phyloP scores from a whole-genome alignment of 2,888 invertebrate species.

The Drosophila sordidapex region DNA sequence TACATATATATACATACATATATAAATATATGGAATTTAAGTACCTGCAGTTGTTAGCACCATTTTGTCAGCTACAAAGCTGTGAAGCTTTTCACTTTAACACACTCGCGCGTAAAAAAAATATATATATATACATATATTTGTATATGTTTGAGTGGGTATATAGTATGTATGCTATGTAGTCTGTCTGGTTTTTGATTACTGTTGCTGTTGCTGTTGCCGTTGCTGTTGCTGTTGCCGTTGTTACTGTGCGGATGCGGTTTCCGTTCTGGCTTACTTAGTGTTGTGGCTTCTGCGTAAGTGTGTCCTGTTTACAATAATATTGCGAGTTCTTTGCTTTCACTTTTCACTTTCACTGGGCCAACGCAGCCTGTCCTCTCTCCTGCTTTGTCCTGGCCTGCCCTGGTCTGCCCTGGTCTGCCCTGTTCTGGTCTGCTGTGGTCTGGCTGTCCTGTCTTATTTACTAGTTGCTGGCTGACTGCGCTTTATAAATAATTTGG shows the following conservation, averaged over 20 bases:
- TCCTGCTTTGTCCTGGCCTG: not conserved
- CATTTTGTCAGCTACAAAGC: slow-evolving; percentile 61
- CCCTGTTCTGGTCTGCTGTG: not conserved
- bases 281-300: slow-evolving; percentile 19
- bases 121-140: slow-evolving; percentile 6
- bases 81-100: slow-evolving; percentile 55
- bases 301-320: slow-evolving; percentile 36
- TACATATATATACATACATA: not conserved
- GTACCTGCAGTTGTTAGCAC: slow-evolving; percentile 78
- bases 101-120: slow-evolving; percentile 59
- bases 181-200: slow-evolving; percentile 34
- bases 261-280: slow-evolving; percentile 26
- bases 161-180: slow-evolving; percentile 26
- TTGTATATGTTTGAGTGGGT: slow-evolving; percentile 10
- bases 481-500: slow-evolving; percentile 67
- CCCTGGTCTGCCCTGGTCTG: slow-evolving; percentile 1
- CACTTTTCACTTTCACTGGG: slow-evolving; percentile 48
- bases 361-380: slow-evolving; percentile 5
- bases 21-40: slow-evolving; percentile 21
- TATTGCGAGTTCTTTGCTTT: slow-evolving; percentile 10
- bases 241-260: slow-evolving; percentile 27
- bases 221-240: not conserved
- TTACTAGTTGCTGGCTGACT: slow-evolving; percentile 69
- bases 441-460: slow-evolving; percentile 30
- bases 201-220: not conserved